A percentile compares a stretch with the other conserved stretches of the same genome.
These are phyloP conservation scores for Eremophila alpestris DNA, from an alignment of 2,797 vertebrate genomes.

Conservation along the genomic window DNA sequence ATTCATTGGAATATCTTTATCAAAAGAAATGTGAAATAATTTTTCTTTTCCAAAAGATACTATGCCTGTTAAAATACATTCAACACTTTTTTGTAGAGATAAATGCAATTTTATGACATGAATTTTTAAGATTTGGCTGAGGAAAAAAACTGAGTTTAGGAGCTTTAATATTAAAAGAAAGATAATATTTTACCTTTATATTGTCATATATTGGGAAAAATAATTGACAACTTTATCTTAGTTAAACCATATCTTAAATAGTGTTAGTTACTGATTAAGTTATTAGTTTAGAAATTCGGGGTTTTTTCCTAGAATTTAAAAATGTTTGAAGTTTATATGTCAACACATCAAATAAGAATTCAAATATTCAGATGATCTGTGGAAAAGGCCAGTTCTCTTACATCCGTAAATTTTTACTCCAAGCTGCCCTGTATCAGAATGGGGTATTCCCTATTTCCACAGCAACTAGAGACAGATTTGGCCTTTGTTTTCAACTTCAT, in stretches of 20 bases:
- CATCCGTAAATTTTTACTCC: background rate
- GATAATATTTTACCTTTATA: background rate
- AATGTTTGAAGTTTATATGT: background rate
- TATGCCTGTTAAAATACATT: background rate
- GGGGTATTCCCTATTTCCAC: background rate
- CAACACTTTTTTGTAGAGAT: background rate
- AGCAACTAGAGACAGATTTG: background rate
- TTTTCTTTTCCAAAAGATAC: background rate
- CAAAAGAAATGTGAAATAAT: background rate
- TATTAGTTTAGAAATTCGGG: background rate
- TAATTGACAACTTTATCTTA: background rate
- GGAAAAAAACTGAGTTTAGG: background rate
- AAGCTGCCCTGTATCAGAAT: background rate
- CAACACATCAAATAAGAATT: background rate
- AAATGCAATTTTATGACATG: background rate
- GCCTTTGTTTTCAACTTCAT: background rate
- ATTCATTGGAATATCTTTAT: background rate
- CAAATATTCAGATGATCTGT: background rate
- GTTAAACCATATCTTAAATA: background rate
- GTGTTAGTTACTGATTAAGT: background rate
- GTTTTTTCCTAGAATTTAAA: background rate
- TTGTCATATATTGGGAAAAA: background rate
- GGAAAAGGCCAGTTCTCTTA: background rate
- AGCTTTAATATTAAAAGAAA: background rate
- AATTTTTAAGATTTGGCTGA: background rate